Percentiles rank a stretch among this genome's conserved stretches.
These are phyloP conservation scores for Sarcophaga rosellei DNA, from an alignment of 2,888 invertebrate genomes.

Conservation along the genomic window DNA sequence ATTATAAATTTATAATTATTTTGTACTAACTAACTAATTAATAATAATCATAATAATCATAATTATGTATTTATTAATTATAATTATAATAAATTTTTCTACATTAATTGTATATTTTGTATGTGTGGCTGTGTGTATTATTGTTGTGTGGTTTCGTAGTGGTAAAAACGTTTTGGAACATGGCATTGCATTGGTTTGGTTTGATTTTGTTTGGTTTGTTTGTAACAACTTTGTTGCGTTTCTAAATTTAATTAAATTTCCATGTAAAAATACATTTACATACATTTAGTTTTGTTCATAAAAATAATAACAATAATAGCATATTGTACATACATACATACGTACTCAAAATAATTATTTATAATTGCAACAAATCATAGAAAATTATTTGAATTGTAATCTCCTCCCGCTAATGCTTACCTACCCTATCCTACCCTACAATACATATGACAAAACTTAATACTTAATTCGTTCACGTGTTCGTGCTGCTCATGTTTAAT, in stretches of 20 bases:
- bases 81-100: not conserved
- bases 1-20: slow-evolving; percentile 48
- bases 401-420: slow-evolving; percentile 5
- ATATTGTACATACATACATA: not conserved
- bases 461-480: too few relatives aligned
- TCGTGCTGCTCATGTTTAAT: slow-evolving; percentile 5
- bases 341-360: slow-evolving; percentile 16
- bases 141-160: not conserved
- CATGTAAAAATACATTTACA: not conserved
- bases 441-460: too few relatives aligned
- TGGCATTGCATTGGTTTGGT: too few relatives aligned
- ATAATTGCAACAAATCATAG: slow-evolving; percentile 11
- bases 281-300: not conserved
- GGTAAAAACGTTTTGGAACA: too few relatives aligned
- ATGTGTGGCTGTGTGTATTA: not conserved
- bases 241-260: not conserved
- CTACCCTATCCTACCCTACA: not conserved
- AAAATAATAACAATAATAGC: not conserved
- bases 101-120: slow-evolving; percentile 6
- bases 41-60: not conserved
- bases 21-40: slow-evolving; percentile 51
- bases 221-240: slow-evolving; percentile 38
- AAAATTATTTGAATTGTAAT: not conserved
- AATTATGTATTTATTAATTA: slow-evolving; percentile 16
- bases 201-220: not conserved